These are phyloP conservation scores for Pyxicephalus adspersus DNA, from an alignment of 2,113 vertebrate species.

Conservation along the genomic window DNA sequence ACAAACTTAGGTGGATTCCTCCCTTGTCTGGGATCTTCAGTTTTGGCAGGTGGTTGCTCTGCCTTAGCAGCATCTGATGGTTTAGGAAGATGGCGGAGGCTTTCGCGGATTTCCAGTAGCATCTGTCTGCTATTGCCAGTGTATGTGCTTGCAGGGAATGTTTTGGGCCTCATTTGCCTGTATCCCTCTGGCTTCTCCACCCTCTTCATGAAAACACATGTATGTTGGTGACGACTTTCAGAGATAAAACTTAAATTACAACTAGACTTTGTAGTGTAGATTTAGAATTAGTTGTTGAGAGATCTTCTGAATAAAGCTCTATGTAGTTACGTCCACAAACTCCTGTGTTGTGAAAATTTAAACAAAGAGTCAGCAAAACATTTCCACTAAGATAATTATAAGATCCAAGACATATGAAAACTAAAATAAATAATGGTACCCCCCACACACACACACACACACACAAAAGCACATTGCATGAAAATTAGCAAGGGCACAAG, in stretches of 20 bases:
- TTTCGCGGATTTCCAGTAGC: slow-evolving; percentile 97
- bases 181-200: slow-evolving; percentile 95
- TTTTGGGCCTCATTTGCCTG: slow-evolving; percentile 98
- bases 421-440: too few species aligned
- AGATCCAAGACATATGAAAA: too few species aligned
- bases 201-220: slow-evolving; percentile 97
- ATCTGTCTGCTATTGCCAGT: slow-evolving; percentile 94
- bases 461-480: too few species aligned
- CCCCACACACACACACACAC: too few species aligned
- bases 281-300: background rate
- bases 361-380: too few species aligned
- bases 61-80: slow-evolving; percentile 85
- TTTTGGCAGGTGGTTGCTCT: slow-evolving; percentile 77
- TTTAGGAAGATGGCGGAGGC: slow-evolving; percentile 89
- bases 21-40: slow-evolving; percentile 87
- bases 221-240: slow-evolving; percentile 73
- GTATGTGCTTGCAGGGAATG: slow-evolving; percentile 93
- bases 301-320: background rate
- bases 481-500: too few species aligned
- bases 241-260: slow-evolving; percentile 59
- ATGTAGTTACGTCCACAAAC: background rate
- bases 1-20: slow-evolving; percentile 85
- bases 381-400: too few species aligned
- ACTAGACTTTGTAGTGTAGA: background rate
- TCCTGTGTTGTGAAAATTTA: background rate